Evolutionary conservation across 2,113 vertebrate genomes (phyloP).

Genomic region (Centropristis striata): DNA sequence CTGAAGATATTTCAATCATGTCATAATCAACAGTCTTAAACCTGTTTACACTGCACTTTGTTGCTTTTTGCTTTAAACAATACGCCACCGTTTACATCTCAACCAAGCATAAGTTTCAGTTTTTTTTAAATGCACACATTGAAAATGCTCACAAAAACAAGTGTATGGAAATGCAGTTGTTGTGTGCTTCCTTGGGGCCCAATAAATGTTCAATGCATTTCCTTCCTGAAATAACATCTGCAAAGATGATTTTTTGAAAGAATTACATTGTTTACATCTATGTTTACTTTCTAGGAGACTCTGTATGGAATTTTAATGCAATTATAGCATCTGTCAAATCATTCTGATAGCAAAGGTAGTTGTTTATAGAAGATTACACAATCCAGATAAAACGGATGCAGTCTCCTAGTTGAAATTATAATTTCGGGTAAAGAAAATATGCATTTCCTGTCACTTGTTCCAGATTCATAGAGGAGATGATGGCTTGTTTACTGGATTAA

Average conservation of each 20-base stretch:
- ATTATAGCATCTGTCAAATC: background rate
- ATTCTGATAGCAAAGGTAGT: background rate
- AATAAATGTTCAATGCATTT: background rate
- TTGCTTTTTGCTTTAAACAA: background rate
- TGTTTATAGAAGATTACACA: background rate
- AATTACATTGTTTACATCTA: background rate
- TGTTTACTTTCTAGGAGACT: background rate
- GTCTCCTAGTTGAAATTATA: background rate
- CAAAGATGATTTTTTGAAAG: background rate
- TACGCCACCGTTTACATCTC: background rate
- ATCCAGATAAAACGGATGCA: background rate
- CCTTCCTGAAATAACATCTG: conserved; percentile 5
- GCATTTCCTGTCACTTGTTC: background rate
- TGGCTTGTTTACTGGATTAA: background rate
- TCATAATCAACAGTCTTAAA: background rate
- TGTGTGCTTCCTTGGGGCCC: background rate
- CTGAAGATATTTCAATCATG: background rate
- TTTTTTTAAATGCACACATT: background rate
- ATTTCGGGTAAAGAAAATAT: too few species aligned
- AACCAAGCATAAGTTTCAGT: background rate
- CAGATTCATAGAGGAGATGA: background rate
- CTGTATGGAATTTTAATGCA: background rate
- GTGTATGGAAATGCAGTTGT: background rate
- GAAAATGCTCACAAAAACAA: background rate
- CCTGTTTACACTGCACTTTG: background rate